Conservation (phyloP, 2,797 vertebrate genomes). For the Pseudotriccus pelzelni region DNA sequence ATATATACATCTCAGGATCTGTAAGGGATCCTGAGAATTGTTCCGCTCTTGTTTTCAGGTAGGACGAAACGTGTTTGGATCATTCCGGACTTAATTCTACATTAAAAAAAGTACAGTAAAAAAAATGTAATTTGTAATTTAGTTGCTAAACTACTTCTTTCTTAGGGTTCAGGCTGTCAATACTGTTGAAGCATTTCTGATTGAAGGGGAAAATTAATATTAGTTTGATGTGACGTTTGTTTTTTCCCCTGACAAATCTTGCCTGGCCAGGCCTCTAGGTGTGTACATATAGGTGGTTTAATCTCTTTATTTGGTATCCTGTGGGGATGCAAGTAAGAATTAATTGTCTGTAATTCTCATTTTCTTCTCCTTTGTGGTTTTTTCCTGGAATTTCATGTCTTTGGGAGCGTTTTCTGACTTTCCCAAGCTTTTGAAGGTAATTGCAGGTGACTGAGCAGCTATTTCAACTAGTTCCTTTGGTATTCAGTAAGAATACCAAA, state of each 20-base stretch:
- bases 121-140: neutral
- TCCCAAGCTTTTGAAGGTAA: neutral
- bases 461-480: neutral
- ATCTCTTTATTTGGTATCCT: neutral
- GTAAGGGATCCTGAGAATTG: neutral
- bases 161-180: neutral
- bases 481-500: neutral
- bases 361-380: neutral
- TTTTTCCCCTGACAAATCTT: neutral
- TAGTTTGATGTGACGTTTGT: neutral
- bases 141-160: neutral
- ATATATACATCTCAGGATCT: neutral
- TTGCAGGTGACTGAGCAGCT: neutral
- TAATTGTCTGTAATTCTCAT: neutral
- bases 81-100: neutral
- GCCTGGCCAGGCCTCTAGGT: neutral
- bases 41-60: neutral
- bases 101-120: neutral
- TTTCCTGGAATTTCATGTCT: neutral
- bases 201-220: neutral
- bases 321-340: neutral
- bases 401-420: neutral
- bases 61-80: neutral
- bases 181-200: neutral
- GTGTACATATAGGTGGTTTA: neutral